Conservation (phyloP, 2,888 invertebrate species). For the Ommatoiulus sabulosus region DNA sequence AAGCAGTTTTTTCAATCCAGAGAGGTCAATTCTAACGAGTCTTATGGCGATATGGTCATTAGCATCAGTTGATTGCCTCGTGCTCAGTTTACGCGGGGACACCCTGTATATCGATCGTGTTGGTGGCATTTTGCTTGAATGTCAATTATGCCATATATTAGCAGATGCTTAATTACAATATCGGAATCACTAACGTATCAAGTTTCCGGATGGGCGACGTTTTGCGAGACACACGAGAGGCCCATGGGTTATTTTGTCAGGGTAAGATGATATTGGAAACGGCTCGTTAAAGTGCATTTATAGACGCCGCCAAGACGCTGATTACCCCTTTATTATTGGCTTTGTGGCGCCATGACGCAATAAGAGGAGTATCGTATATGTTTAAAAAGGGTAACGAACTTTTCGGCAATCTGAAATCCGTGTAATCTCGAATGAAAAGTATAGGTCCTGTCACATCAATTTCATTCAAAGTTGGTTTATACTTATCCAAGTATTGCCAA, state of each 20-base stretch:
- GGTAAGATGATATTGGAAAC: background rate
- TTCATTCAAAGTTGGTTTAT: background rate
- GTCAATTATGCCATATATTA: background rate
- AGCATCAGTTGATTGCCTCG: too few species aligned
- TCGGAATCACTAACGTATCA: background rate
- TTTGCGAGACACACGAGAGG: background rate
- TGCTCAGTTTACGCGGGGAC: background rate
- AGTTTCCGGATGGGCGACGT: constrained; percentile 13
- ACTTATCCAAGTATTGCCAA: too few species aligned
- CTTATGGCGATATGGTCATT: too few species aligned
- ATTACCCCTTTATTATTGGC: background rate
- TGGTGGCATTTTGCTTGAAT: background rate
- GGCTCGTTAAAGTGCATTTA: background rate
- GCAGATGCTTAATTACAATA: constrained; percentile 4
- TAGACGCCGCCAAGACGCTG: background rate
- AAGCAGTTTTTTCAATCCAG: too few species aligned
- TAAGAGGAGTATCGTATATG: too few species aligned
- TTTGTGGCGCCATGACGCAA: background rate
- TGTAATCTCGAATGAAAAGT: background rate
- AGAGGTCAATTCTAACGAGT: too few species aligned
- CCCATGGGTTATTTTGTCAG: background rate
- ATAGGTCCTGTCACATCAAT: background rate
- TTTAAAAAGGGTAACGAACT: constrained; percentile 7
- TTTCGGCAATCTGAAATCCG: background rate
- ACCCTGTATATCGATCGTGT: constrained; percentile 6